Percentiles rank a stretch among this genome's conserved stretches.
phyloP scores from a whole-genome alignment of 2,888 invertebrate genomes.

The Theodoxus fluviatilis region DNA sequence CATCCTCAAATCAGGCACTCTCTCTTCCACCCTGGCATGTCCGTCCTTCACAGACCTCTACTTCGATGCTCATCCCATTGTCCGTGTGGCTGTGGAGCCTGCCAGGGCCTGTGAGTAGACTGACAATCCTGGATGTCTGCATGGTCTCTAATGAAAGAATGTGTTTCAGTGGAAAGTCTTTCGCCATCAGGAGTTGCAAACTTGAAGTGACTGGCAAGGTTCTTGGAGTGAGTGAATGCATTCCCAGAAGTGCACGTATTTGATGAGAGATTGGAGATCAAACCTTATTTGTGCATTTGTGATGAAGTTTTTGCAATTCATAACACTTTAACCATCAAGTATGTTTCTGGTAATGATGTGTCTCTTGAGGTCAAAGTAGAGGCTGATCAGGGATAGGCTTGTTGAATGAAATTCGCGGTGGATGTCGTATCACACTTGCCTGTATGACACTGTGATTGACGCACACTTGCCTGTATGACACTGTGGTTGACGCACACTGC shows the following conservation, averaged over 20 bases:
- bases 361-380: no score
- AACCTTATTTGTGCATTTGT: background rate
- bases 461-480: background rate
- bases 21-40: conserved; percentile 81
- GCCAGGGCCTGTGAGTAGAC: conserved; percentile 48
- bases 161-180: background rate
- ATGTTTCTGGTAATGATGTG: background rate
- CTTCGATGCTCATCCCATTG: conserved; percentile 79
- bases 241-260: background rate
- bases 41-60: conserved; percentile 85
- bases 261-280: background rate
- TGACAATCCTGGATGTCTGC: background rate
- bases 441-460: background rate
- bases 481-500: background rate
- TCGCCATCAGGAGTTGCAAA: no score
- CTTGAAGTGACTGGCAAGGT: no score
- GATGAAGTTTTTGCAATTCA: background rate
- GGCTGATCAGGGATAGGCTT: no score
- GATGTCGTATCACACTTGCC: background rate
- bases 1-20: conserved; percentile 87
- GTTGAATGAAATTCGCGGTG: no score
- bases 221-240: no score
- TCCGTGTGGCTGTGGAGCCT: conserved; percentile 93
- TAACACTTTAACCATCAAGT: background rate
- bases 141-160: background rate